These are phyloP conservation scores for Platyrinchus mystaceus DNA, from an alignment of 2,797 vertebrate genomes.

Conservation along the genomic window DNA sequence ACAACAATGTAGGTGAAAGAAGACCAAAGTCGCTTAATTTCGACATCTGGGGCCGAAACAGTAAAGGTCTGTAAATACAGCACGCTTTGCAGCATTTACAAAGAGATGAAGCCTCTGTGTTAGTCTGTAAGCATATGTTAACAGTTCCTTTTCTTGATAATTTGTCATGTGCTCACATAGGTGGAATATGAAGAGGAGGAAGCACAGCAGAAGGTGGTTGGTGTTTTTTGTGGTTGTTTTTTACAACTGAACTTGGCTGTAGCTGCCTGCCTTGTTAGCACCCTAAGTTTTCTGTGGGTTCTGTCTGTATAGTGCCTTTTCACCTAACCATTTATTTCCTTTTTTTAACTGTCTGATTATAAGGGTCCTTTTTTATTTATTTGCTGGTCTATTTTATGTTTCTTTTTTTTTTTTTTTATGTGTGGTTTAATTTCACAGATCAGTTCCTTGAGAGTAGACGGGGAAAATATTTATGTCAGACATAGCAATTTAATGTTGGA, in stretches of 20 bases:
- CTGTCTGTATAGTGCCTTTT: constrained; percentile 53
- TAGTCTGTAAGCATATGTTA: constrained; percentile 42
- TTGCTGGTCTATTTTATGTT: constrained; percentile 59
- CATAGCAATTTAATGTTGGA: constrained; percentile 99
- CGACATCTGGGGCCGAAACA: constrained; percentile 64
- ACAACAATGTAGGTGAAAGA: constrained; percentile 80
- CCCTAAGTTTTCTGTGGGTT: constrained; percentile 38
- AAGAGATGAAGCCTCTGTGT: constrained; percentile 14
- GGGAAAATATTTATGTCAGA: constrained; percentile 99
- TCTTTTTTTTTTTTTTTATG: neutral
- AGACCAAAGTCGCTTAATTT: constrained; percentile 74
- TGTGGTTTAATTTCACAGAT: constrained; percentile 85
- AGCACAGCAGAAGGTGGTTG: constrained; percentile 63
- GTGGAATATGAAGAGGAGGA: constrained; percentile 71
- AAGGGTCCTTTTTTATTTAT: constrained; percentile 46
- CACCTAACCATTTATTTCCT: constrained; percentile 19
- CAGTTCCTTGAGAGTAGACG: constrained; percentile 94
- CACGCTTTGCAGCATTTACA: constrained; percentile 43
- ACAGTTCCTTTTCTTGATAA: constrained; percentile 69
- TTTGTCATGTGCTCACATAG: constrained; percentile 59
- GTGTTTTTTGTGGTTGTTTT: constrained; percentile 28
- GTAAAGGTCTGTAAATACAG: constrained; percentile 84
- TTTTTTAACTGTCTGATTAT: constrained; percentile 56
- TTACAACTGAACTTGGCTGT: constrained; percentile 13
- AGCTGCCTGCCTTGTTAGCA: constrained; percentile 48